A percentile compares a stretch with the other conserved stretches of the same genome.
These are phyloP conservation scores for Agrochola litura DNA, from an alignment of 2,888 invertebrate genomes.

Conservation along the genomic window DNA sequence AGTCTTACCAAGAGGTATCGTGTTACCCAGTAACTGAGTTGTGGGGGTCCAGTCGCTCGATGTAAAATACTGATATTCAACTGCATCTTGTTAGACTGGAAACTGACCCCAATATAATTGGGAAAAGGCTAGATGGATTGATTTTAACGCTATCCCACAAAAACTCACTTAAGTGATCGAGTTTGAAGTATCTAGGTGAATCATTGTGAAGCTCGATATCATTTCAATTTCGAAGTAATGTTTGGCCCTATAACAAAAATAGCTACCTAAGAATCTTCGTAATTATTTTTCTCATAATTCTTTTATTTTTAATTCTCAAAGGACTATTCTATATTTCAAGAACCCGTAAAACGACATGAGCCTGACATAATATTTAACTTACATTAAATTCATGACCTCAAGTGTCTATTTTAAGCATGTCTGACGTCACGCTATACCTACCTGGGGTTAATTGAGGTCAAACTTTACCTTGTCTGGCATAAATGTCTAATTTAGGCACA, in stretches of 20 bases:
- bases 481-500: constrained; percentile 26
- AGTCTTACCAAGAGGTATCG: neutral
- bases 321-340: neutral
- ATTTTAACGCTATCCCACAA: too few relatives aligned
- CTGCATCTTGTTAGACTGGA: neutral
- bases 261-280: neutral
- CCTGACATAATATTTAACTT: neutral
- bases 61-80: neutral
- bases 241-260: neutral
- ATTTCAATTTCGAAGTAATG: neutral
- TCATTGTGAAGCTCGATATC: neutral
- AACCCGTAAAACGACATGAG: neutral
- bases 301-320: neutral
- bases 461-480: neutral
- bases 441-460: constrained; percentile 40
- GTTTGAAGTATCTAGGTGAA: neutral
- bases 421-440: constrained; percentile 5
- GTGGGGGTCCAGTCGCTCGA: neutral
- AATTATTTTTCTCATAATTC: too few relatives aligned
- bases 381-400: neutral
- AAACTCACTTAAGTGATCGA: neutral
- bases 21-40: neutral
- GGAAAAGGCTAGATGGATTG: neutral
- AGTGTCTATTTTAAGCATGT: constrained; percentile 5
- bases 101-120: neutral